These are phyloP conservation scores for Coturnix japonica DNA, from an alignment of 2,113 vertebrate species.

Conservation along the genomic window DNA sequence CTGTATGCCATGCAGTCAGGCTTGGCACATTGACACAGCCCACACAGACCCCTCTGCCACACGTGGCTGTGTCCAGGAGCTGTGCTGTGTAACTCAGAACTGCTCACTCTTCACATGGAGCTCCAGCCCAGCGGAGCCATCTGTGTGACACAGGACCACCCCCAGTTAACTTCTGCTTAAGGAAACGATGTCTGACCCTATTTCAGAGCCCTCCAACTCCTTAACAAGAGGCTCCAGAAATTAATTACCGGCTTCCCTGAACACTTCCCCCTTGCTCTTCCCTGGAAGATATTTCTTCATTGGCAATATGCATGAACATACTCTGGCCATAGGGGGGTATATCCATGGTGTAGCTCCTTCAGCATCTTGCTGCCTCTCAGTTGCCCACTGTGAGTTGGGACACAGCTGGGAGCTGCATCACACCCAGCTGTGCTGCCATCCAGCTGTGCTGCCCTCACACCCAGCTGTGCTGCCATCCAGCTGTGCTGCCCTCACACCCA, in stretches of 20 bases:
- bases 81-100: neutral
- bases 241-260: neutral
- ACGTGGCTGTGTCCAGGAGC: neutral
- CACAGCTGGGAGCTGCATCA: neutral
- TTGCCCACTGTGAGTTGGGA: neutral
- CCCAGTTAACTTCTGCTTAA: neutral
- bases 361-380: neutral
- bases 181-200: neutral
- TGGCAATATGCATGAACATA: fast-evolving
- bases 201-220: neutral
- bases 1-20: neutral
- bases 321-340: neutral
- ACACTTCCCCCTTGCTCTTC: neutral
- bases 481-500: too few relatives aligned
- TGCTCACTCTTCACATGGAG: neutral
- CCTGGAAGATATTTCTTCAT: neutral
- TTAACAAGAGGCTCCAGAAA: neutral
- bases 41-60: neutral
- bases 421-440: neutral
- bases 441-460: neutral
- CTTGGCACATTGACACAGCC: neutral
- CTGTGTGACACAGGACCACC: neutral
- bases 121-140: fast-evolving
- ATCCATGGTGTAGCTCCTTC: neutral
- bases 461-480: too few relatives aligned